Conservation (phyloP, 1,140 invertebrate genomes). For the Nixonia krombeini region DNA sequence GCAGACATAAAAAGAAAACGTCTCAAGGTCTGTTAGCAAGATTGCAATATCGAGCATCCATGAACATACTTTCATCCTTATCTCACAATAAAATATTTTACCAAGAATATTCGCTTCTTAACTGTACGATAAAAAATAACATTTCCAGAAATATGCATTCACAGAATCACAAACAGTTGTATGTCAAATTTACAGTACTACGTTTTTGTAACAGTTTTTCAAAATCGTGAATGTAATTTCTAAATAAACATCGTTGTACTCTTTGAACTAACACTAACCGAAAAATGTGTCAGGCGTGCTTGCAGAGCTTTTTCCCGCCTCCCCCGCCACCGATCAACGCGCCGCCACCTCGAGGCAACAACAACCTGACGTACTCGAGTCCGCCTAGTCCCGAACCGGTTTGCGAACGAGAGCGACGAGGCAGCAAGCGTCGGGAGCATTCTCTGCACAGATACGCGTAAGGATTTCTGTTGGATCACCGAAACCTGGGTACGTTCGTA, state of each 20-base stretch:
- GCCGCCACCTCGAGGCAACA: slow-evolving; percentile 64
- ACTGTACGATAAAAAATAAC: no score
- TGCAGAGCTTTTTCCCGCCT: slow-evolving; percentile 71
- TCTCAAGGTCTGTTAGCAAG: neutral
- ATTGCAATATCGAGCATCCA: neutral
- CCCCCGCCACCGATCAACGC: slow-evolving; percentile 68
- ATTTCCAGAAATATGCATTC: no score
- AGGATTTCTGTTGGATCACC: slow-evolving; percentile 42
- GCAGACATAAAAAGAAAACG: neutral
- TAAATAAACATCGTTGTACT: no score
- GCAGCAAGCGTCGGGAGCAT: slow-evolving; percentile 68
- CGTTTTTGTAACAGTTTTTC: no score
- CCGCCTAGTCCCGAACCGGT: slow-evolving; percentile 70
- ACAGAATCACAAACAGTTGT: no score
- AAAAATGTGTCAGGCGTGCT: slow-evolving; percentile 65
- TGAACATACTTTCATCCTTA: neutral
- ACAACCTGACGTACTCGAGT: slow-evolving; percentile 68
- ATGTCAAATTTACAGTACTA: no score
- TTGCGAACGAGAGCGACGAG: slow-evolving; percentile 62
- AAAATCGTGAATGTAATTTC: no score
- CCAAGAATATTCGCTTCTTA: neutral
- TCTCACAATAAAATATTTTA: neutral
- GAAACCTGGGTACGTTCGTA: slow-evolving; percentile 28
- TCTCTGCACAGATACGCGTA: slow-evolving; percentile 69
- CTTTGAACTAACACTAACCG: no score